Conservation (phyloP, 2,888 invertebrate genomes). For the Candidula unifasciata region DNA sequence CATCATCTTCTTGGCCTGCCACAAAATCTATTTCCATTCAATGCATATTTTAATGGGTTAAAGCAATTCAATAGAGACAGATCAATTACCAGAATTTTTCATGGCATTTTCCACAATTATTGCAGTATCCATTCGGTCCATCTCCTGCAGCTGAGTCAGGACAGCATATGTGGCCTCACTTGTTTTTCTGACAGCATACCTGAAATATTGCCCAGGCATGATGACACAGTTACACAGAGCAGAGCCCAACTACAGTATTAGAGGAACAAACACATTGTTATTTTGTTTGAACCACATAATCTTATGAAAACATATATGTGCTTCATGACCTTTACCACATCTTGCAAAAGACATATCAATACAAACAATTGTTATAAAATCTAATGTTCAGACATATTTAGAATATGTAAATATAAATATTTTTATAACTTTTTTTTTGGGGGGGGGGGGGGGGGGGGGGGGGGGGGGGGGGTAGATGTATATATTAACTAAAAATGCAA, state of each 20-base stretch:
- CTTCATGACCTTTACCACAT: too few species aligned
- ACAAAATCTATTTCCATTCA: too few species aligned
- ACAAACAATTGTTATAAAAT: neutral
- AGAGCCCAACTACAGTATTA: too few species aligned
- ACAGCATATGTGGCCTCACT: conserved; percentile 71
- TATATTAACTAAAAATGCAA: too few species aligned
- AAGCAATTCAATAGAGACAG: neutral
- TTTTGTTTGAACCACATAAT: too few species aligned
- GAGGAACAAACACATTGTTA: too few species aligned
- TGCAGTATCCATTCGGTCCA: conserved; percentile 72
- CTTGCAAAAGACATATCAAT: neutral
- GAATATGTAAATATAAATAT: conserved; percentile 56
- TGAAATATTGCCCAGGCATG: neutral
- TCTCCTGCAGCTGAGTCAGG: conserved; percentile 72
- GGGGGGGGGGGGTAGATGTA: too few species aligned
- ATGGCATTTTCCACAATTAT: conserved; percentile 73
- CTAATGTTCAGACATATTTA: neutral
- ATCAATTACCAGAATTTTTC: conserved; percentile 64
- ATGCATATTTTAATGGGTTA: neutral
- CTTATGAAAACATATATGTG: too few species aligned
- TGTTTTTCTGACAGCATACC: conserved; percentile 73
- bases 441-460: too few species aligned
- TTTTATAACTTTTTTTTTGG: too few species aligned
- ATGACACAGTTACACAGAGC: too few species aligned
- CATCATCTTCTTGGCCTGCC: too few species aligned